Evolutionary conservation across 2,797 vertebrate species (phyloP).

Genomic region (Anguilla anguilla): DNA sequence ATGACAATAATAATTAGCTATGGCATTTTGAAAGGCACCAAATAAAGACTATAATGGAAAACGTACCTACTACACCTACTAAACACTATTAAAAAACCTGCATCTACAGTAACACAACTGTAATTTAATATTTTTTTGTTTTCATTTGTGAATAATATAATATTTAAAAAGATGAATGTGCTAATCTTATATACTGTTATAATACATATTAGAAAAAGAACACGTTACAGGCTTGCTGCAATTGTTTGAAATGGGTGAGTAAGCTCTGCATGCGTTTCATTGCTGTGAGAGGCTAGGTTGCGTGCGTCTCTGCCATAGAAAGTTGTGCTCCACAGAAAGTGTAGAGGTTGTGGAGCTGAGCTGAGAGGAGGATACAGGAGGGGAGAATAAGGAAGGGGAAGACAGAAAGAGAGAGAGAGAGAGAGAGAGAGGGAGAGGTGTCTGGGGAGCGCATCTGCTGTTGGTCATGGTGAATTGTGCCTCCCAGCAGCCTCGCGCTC

Average conservation of each 20-base stretch:
- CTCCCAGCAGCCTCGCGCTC: constrained; percentile 61
- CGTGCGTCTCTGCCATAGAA: neutral
- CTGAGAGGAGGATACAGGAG: constrained; percentile 49
- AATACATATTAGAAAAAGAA: neutral
- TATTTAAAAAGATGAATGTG: neutral
- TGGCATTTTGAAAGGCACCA: neutral
- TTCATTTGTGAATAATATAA: neutral
- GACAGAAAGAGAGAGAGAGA: constrained; percentile 18
- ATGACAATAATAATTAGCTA: neutral
- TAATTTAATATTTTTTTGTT: neutral
- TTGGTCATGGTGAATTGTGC: constrained; percentile 73
- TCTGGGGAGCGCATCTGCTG: constrained; percentile 65
- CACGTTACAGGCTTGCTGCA: neutral
- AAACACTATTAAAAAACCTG: neutral
- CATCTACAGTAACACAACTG: too few species aligned
- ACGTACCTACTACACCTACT: neutral
- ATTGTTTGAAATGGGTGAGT: neutral
- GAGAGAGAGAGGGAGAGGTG: constrained; percentile 45
- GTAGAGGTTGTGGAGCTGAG: constrained; percentile 54
- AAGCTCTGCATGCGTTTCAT: neutral
- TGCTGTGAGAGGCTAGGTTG: neutral
- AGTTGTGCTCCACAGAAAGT: constrained; percentile 23
- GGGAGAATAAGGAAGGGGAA: constrained; percentile 49
- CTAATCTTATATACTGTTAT: neutral
- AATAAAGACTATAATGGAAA: neutral